phyloP scores from a whole-genome alignment of 2,797 vertebrate species.

The Molothrus aeneus region DNA sequence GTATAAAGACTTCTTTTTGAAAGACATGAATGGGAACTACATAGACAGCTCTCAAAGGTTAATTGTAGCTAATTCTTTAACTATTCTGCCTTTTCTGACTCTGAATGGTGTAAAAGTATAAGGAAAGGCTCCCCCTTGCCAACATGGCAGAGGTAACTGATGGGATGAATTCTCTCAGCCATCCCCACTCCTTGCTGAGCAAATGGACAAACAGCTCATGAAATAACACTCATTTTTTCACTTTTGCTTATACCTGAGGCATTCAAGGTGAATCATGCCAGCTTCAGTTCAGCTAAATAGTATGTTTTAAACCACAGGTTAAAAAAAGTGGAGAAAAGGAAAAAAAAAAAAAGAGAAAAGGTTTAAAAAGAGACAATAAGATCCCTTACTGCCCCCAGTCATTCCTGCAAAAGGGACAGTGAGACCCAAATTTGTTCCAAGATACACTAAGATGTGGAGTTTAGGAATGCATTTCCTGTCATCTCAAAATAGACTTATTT shows the following conservation, averaged over 20 bases:
- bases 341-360: too few species aligned
- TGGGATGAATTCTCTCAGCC: not conserved
- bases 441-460: not conserved
- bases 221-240: not conserved
- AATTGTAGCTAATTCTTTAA: not conserved
- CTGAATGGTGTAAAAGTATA: not conserved
- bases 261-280: not conserved
- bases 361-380: not conserved
- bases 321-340: too few species aligned
- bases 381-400: not conserved
- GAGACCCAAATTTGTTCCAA: not conserved
- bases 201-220: not conserved
- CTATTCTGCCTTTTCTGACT: not conserved
- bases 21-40: not conserved
- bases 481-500: not conserved
- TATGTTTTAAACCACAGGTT: not conserved
- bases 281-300: not conserved
- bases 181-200: not conserved
- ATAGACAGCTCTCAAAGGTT: conserved; percentile 5
- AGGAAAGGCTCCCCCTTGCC: not conserved
- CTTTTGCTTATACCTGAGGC: not conserved
- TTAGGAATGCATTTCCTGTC: not conserved
- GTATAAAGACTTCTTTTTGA: not conserved
- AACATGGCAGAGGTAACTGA: not conserved
- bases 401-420: not conserved